phyloP scores from a whole-genome alignment of 2,113 vertebrate genomes.

The Pipra filicauda region DNA sequence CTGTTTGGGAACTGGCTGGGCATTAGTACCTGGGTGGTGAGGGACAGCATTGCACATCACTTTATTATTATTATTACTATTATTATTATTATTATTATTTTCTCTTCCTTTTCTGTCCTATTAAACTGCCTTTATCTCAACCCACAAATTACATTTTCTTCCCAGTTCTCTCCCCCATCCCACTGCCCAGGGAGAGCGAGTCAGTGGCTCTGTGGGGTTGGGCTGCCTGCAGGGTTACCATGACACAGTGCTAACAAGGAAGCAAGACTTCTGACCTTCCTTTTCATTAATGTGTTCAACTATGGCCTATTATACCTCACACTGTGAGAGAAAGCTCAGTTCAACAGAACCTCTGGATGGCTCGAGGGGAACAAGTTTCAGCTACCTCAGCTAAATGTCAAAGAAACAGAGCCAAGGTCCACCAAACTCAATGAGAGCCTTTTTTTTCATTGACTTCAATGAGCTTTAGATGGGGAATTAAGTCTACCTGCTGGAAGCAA shows the following conservation, averaged over 20 bases:
- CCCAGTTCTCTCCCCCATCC: not conserved
- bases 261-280: not conserved
- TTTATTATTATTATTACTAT: not conserved
- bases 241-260: not conserved
- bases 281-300: not conserved
- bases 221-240: not conserved
- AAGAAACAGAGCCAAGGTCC: not conserved
- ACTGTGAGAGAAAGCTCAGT: not conserved
- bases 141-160: not conserved
- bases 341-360: not conserved
- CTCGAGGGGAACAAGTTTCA: not conserved
- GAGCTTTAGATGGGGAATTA: not conserved
- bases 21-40: not conserved
- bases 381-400: not conserved
- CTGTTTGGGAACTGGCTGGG: not conserved
- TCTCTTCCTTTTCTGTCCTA: not conserved
- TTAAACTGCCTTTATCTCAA: not conserved
- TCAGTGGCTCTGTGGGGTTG: not conserved
- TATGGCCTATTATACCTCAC: not conserved
- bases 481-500: not conserved
- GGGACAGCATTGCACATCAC: not conserved
- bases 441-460: not conserved
- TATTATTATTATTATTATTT: not conserved
- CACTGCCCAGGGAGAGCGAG: rapidly evolving
- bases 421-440: not conserved